These are phyloP conservation scores for Hofmannophila pseudospretella DNA, from an alignment of 2,888 invertebrate species.

Conservation along the genomic window DNA sequence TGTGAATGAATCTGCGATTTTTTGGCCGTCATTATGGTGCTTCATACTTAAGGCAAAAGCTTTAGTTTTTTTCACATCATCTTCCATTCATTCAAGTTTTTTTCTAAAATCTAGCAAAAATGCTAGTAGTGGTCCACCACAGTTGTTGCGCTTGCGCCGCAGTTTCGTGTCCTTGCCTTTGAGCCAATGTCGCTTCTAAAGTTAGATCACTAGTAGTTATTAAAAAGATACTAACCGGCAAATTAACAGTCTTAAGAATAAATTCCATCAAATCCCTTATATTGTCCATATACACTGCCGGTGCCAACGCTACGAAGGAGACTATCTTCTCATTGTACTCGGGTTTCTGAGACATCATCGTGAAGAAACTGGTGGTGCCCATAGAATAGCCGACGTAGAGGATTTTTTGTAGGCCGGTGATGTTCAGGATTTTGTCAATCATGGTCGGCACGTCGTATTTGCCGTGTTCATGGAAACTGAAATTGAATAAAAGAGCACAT, in stretches of 20 bases:
- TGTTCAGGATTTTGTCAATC: conserved; percentile 68
- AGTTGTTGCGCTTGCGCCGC: no score
- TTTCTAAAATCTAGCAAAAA: no score
- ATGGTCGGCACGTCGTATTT: conserved; percentile 76
- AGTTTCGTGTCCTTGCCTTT: no score
- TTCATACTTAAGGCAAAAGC: no score
- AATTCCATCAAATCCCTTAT: conserved; percentile 31
- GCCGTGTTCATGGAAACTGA: conserved; percentile 79
- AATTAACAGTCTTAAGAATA: conserved; percentile 35
- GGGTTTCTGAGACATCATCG: conserved; percentile 73
- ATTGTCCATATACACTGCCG: conserved; percentile 68
- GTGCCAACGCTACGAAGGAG: conserved; percentile 71
- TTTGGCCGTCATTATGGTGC: no score
- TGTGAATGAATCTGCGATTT: no score
- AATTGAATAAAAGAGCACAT: conserved; percentile 20
- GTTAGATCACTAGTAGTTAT: no score
- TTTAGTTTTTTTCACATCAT: no score
- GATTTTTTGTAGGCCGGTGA: conserved; percentile 54
- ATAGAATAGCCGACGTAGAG: conserved; percentile 79
- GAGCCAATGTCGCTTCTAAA: no score
- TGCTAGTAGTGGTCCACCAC: no score
- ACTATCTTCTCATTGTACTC: conserved; percentile 74
- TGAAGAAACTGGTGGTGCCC: conserved; percentile 76
- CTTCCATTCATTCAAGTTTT: no score
- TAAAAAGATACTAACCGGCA: conserved; percentile 45